Evolutionary conservation across 2,113 vertebrate species (phyloP), one percentile per base, ranked within the genome.

Genomic region (Brienomyrus brachyistius): DNA sequence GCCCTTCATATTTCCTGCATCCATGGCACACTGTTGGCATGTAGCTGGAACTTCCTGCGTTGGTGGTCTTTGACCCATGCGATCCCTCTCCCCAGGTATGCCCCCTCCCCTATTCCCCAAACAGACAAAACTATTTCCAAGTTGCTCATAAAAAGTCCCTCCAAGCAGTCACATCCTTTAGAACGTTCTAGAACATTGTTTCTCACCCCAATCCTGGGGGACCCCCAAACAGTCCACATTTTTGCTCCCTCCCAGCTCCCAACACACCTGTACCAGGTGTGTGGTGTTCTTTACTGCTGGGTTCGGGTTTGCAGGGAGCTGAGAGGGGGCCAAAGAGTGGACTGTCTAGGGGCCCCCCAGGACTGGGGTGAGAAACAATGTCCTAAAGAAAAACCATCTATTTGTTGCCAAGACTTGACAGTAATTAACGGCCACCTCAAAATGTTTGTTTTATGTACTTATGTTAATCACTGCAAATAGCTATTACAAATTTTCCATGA

Each of bases 401-500:
- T 62, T 23, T 62, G 23, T 62, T 56, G 54, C 54, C 17, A 56
- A 8, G 59, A 62, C 23, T 10, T 70, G n/a, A 31, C 62, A 70
- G 62, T 13, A 27, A 3, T n/a, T 27, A 31, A 70, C 27, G 62
- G 9, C 62, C 62, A 66, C 62, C 9, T 27, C 8, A 27, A 66
- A 70, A 70, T 70, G 62, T 70, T 70, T 27, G 62, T 90, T 15
- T 89, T 70, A 83, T 77, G 80, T 51, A 88, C 89, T 74, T 89
- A 88, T 90, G 88, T 90, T 56, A 40, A 43, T 43, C 74, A 19
- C 4, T 19, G 13, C 5, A 2, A 10, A 35, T 15, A 13, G 66
- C 10, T 31, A 70, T 70, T 40, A 21, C 74, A 35, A 83, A 85
- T 84, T 91, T 92, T 90, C 21, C 89, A 88, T 91, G 51, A 77